A percentile compares a stretch with the other conserved stretches of the same genome.
Evolutionary conservation across 2,113 vertebrate species (phyloP).

Genomic region (Meleagris gallopavo): DNA sequence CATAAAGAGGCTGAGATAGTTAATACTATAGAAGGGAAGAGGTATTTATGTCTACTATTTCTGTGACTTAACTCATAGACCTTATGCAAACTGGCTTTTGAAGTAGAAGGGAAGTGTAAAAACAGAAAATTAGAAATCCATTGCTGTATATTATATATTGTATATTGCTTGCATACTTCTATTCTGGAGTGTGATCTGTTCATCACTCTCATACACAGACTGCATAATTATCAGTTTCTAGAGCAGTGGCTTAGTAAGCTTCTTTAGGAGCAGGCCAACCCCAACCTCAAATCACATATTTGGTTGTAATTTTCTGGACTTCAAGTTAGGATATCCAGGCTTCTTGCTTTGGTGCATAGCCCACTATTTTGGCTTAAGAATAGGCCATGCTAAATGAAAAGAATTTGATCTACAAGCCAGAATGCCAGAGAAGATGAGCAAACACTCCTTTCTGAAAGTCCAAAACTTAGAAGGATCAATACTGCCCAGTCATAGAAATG

Average conservation of each 20-base stretch:
- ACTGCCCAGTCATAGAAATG: neutral
- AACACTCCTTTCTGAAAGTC: neutral
- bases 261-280: neutral
- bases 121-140: neutral
- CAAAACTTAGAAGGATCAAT: neutral
- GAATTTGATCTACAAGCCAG: neutral
- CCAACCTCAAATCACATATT: neutral
- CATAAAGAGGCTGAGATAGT: neutral
- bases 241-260: neutral
- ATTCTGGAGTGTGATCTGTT: neutral
- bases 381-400: neutral
- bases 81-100: neutral
- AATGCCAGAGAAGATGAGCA: neutral
- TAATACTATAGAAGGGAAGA: neutral
- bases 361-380: neutral
- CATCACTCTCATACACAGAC: neutral
- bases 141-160: too few species aligned
- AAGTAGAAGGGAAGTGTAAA: neutral
- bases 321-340: neutral
- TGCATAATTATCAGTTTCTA: neutral
- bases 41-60: neutral
- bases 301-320: neutral
- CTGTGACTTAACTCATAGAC: neutral
- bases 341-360: neutral
- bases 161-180: accelerated